Evolutionary conservation across 1,140 invertebrate genomes (phyloP).

Genomic region (Lordiphosa mommai): DNA sequence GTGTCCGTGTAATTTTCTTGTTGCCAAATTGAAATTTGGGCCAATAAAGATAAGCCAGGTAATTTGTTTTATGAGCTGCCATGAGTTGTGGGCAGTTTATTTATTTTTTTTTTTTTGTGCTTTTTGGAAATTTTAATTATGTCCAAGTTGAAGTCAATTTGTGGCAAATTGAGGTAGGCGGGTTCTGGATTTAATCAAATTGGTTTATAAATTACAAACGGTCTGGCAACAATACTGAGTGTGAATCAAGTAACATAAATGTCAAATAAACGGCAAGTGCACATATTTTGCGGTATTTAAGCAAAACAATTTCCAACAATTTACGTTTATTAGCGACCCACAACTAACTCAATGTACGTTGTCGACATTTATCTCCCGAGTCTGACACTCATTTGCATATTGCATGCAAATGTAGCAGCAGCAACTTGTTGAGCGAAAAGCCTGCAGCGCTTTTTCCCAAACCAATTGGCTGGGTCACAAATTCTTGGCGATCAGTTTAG

Average conservation of each 20-base stretch:
- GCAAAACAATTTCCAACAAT: conserved; percentile 56
- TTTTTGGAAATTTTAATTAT: conserved; percentile 3
- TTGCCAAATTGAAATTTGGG: conserved; percentile 17
- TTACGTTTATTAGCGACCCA: conserved; percentile 58
- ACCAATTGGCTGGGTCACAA: too few relatives aligned
- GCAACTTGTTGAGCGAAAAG: background rate
- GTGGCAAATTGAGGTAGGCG: background rate
- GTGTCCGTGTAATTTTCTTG: conserved; percentile 11
- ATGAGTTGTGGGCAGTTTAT: background rate
- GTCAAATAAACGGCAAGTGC: conserved; percentile 34
- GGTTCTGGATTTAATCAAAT: conserved; percentile 4
- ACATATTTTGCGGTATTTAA: conserved; percentile 62
- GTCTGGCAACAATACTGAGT: too few relatives aligned
- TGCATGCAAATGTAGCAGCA: conserved; percentile 36
- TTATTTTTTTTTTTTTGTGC: too few relatives aligned
- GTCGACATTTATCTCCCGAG: conserved; percentile 2
- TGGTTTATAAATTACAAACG: background rate
- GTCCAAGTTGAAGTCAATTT: conserved; percentile 8
- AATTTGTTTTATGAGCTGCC: conserved; percentile 5
- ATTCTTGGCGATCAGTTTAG: too few relatives aligned
- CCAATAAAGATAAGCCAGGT: conserved; percentile 14
- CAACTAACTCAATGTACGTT: conserved; percentile 27
- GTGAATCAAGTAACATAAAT: conserved; percentile 23
- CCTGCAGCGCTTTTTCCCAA: too few relatives aligned
- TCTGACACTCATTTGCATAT: conserved; percentile 56